Evolutionary conservation across 2,888 invertebrate genomes (phyloP), one percentile per base, ranked within the genome.

Genomic region (Nephrotoma appendiculata): DNA sequence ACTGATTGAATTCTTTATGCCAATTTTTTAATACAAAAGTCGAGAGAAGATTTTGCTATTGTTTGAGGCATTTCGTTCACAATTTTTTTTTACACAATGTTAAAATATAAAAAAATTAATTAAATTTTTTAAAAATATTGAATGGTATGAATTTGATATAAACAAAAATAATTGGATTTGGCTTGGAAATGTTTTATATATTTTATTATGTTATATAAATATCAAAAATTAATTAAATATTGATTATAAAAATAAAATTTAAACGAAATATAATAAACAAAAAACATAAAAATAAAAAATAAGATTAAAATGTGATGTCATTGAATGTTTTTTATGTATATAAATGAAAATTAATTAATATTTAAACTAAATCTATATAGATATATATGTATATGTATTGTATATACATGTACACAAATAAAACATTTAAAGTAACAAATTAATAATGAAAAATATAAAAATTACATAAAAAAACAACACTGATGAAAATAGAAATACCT

Each of bases 401-500:
- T 71, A 71, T 71, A 71, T 15, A 71, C 12, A 71, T 71, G 12
- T 15, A 71, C 5, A 15, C 12, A 71, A 48, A 48, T 12, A 48
- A 48, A 48, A 48, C n/a, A 71, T n/a, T 15, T 15, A 71, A 84
- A 42, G 15, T 42, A 84, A 84, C 84, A 84, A 84, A 84, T 84
- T 43, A 83, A 83, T 41, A 83, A 48, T n/a, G 6, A 7, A 85
- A 85, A 85, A 87, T 42, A 48, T 83, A 45, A 48, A 84, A 86
- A 85, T 87, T 71, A 87, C 86, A 52, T 48, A 43, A 86, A 57
- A 52, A 87, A 86, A 86, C 43, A 84, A 90, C 88, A 90, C 90
- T 90, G 91, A 90, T 89, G 90, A 91, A 91, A 91, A 91, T 91
- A 92, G 90, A 91, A 91, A 92, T 92, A 91, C 91, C 91, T 92